Percentiles rank a stretch among this genome's conserved stretches.
These are phyloP conservation scores for Baryphthengus martii DNA, from an alignment of 2,113 vertebrate genomes.

Conservation along the genomic window DNA sequence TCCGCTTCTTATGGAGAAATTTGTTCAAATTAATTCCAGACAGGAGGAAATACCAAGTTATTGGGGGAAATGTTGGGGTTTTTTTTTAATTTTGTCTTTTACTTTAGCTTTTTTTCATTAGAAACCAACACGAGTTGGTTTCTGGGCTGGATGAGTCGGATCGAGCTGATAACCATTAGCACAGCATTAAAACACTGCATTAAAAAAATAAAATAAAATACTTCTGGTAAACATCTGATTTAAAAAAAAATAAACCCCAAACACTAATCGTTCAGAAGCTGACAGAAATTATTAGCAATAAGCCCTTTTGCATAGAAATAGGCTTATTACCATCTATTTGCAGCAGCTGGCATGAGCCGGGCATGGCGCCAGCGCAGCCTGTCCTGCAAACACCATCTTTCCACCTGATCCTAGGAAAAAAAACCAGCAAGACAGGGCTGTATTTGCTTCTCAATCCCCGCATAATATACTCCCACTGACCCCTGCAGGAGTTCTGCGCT, in stretches of 20 bases:
- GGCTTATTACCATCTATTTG: background rate
- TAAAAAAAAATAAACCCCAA: background rate
- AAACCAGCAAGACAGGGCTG: background rate
- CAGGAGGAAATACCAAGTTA: background rate
- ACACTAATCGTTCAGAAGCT: background rate
- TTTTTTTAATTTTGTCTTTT: background rate
- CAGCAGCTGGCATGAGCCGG: background rate
- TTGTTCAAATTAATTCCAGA: background rate
- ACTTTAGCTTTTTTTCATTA: slow-evolving; percentile 30
- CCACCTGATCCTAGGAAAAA: background rate
- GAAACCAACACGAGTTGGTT: background rate
- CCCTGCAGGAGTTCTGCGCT: background rate
- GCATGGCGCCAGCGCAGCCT: background rate
- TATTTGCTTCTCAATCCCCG: background rate
- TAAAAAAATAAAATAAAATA: background rate
- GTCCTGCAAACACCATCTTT: background rate
- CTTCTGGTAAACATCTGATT: slow-evolving; percentile 47
- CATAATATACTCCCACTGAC: background rate
- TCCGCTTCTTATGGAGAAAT: slow-evolving; percentile 1
- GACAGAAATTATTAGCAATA: slow-evolving; percentile 38
- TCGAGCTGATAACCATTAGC: slow-evolving; percentile 18
- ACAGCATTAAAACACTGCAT: slow-evolving; percentile 5
- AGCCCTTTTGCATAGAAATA: slow-evolving; percentile 2
- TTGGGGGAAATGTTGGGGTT: background rate
- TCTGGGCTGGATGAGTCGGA: slow-evolving; percentile 44